Base-by-base conservation (phyloP, 2,797 vertebrate species). In the Anomalospiza imberbis region DNA sequence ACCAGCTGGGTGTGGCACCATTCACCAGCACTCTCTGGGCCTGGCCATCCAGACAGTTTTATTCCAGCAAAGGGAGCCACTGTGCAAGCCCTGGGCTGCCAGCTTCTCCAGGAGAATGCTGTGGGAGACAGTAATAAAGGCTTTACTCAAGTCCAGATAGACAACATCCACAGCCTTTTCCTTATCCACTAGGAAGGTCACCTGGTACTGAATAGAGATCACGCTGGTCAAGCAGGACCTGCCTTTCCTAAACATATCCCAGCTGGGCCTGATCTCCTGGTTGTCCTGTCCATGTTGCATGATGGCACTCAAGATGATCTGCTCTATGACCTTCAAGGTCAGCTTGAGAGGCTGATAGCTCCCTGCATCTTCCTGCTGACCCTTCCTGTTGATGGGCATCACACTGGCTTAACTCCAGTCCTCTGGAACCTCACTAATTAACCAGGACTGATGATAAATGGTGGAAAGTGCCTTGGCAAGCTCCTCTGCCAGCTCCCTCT, bases 201-300 rank as follows among this genome's bases (percentile, higher is more conserved):
- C 11, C 15, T 32, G 12, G 32, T 44, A 32, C 28, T 28, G 16
- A 54, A 83, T 24, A 17, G n/a, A 21, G 9, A 28, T 38, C n/a
- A 22, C 0, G 0, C 20, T 47, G 28, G 29, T 24, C n/a, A 28
- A 14, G 8, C 18, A 29, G 40, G 19, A 72, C 34, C 10, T 55
- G 16, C 16, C 16, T 55, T 40, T 72, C 50, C 19, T 55, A 45
- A 83, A 7, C 7, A 4, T 9, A 20, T 31, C 1, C 45, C 50
- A 45, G 20, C 10, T 70, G 45, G 1, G 24, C 42, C 42, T 73
- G 50, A 63, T 83, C 34, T 10, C 3, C 40, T 68, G 40, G 20
- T 25, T 54, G 14, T 40, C 29, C 29, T 15, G 13, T 17, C 1
- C 12, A 10, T 42, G 9, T 31, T 50, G 26, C 6, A 1, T 61